These are phyloP conservation scores for Argya squamiceps DNA, from an alignment of 2,797 vertebrate species.

Conservation along the genomic window DNA sequence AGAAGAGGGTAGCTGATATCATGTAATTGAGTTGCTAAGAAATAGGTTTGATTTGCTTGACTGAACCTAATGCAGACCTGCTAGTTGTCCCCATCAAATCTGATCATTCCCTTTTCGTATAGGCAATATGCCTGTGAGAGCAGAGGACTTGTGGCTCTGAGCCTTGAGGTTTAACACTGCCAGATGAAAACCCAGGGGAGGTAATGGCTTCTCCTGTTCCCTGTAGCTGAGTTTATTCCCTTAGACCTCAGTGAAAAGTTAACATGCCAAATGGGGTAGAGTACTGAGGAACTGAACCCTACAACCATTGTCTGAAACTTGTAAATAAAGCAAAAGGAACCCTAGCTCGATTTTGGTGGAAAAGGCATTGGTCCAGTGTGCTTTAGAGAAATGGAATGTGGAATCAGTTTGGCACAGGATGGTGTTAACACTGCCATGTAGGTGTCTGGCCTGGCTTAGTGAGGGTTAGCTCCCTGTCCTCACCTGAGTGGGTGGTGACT, in stretches of 20 bases:
- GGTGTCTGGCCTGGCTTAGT: background rate
- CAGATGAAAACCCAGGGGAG: background rate
- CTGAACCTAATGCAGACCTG: background rate
- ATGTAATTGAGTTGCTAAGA: rapidly evolving
- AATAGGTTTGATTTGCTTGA: background rate
- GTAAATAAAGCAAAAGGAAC: background rate
- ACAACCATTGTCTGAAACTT: background rate
- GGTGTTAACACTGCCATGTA: rapidly evolving
- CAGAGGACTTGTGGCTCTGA: background rate
- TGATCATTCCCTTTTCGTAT: background rate
- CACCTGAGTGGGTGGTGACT: rapidly evolving
- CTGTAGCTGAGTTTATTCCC: background rate
- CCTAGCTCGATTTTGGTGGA: background rate
- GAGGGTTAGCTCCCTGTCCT: background rate
- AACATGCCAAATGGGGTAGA: background rate
- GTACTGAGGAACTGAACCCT: background rate
- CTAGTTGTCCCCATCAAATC: background rate
- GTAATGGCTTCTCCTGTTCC: background rate
- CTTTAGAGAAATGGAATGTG: background rate
- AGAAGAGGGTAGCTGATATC: background rate
- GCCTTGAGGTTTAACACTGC: background rate
- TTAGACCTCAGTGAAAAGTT: background rate
- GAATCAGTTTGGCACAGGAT: background rate
- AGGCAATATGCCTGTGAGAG: background rate
- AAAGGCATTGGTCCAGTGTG: background rate